Base-by-base conservation (phyloP, 2,113 vertebrate genomes). In the Atherinomorus stipes region DNA sequence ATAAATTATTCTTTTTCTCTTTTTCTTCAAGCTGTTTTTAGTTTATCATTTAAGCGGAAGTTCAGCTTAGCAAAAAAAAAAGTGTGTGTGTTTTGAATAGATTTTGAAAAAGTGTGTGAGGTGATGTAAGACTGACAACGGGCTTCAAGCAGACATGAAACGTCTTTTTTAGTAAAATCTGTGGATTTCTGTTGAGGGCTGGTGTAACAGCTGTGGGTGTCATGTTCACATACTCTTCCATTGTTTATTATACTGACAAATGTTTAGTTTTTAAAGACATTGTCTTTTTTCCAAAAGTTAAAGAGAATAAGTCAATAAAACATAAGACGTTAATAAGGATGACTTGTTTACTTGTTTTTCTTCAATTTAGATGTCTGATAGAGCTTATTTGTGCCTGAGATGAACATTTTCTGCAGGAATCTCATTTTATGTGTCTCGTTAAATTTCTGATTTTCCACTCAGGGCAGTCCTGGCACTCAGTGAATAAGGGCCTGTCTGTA, bases 191-290 rank as follows among this genome's bases (percentile, higher is more conserved):
- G 22, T 57, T 50, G 44, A 38, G 13, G 45, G 42, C n/a, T 82
- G 56, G 51, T 74, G 31, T 67, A 53, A 61, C 38, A 28, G 19
- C 66, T 69, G 4, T 64, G 67, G 54, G 53, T 78, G 62, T 71
- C 68, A 71, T 66, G 66, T 85, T 50, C 57, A 56, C 62, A 74
- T 77, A 71, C 64, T 85, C 44, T 85, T 80, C 42, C 54, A 37
- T 57, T 58, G 50, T 83, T 89, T 74, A 72, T 83, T 74, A 79
- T 82, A 68, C 49, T 57, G 73, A 75, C 63, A 72, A 4, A 88
- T 84, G 89, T 91, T 89, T 88, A 81, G 85, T 81, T 91, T 90
- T 83, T 65, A 78, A 85, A 73, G 64, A 68, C 71, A 53, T 68
- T 62, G 23, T 64, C 63, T 79, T 78, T 82, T 71, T 81, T 59